phyloP scores from a whole-genome alignment of 2,797 vertebrate species.

The Schizopygopsis malacanthus region DNA sequence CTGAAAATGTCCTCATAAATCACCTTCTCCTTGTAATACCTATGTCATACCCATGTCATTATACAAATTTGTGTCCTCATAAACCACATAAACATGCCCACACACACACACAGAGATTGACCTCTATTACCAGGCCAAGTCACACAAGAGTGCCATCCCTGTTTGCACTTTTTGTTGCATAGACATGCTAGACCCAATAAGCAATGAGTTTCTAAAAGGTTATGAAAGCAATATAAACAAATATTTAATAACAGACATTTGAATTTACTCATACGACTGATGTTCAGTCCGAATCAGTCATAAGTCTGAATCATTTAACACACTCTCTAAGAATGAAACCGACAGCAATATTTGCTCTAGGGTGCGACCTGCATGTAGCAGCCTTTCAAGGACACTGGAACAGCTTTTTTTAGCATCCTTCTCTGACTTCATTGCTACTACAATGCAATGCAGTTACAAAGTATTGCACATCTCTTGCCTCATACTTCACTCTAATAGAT shows the following conservation, averaged over 20 bases:
- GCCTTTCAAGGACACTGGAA: slow-evolving; percentile 7
- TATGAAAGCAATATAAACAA: slow-evolving; percentile 9
- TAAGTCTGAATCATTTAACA: slow-evolving; percentile 37
- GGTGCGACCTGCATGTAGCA: slow-evolving; percentile 25
- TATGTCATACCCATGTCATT: too few relatives aligned
- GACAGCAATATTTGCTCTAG: not conserved
- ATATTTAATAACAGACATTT: not conserved
- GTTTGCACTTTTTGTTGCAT: slow-evolving; percentile 12
- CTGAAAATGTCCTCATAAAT: too few relatives aligned
- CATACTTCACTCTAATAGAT: slow-evolving; percentile 48
- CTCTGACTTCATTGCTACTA: slow-evolving; percentile 32
- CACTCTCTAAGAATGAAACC: slow-evolving; percentile 12
- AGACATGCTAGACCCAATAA: slow-evolving; percentile 11
- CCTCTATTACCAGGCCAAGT: not conserved
- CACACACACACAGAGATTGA: not conserved
- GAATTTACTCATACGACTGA: slow-evolving; percentile 4
- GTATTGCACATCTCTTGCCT: slow-evolving; percentile 54
- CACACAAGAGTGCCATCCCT: not conserved
- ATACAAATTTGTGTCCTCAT: too few relatives aligned
- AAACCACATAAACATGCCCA: too few relatives aligned
- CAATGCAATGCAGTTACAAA: slow-evolving; percentile 22
- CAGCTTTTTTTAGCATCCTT: slow-evolving; percentile 13
- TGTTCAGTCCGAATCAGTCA: slow-evolving; percentile 13
- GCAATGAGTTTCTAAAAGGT: not conserved
- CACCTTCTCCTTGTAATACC: too few relatives aligned